Evolutionary conservation across 1,140 invertebrate species (phyloP), one percentile per base, ranked within the genome.

Genomic region (Bacillus rossius): DNA sequence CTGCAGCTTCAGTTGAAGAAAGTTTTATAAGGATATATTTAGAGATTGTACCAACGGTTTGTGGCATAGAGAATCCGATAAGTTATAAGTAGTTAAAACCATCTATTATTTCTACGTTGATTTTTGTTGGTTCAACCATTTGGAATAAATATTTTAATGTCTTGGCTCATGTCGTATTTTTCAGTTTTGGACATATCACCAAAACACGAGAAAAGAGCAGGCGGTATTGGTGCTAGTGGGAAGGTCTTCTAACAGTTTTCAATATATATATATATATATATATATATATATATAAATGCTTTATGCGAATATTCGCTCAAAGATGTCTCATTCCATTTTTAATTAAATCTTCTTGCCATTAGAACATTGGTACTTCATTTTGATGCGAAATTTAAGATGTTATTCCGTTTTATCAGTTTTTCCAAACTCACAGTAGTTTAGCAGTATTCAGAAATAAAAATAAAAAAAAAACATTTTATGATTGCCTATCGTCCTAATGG

Each of bases 281-380:
- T 23, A 62, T n/a, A n/a, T n/a, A 68, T 25, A 61, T 70, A 57
- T 47, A 66, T 65, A 65, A 69, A 66, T 60, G 68, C 49, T 53
- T 45, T 70, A 55, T 59, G 63, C 67, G 23, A 71, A 52, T n/a
- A 65, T 56, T 59, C 62, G 58, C 16, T 63, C 63, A 63, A 69
- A 70, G 38, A 67, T 29, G 22, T 69, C 62, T 59, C 67, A 62
- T 64, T 70, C 64, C 65, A 68, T 69, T 66, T 65, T 67, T 8
- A 69, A 25, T 51, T 64, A 60, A 37, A 61, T 51, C 53, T 60
- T 63, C 20, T 69, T 61, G 40, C 13, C 61, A 16, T 51, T 56
- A 49, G n/a, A n/a, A n/a, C 59, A 40, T 58, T 34, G 5, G 29
- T 34, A 7, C 29, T 7, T 34, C 29, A 34, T 34, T 34, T 4